These are phyloP conservation scores for Drosophila austrosaltans DNA, from an alignment of 2,888 invertebrate species.

Conservation along the genomic window DNA sequence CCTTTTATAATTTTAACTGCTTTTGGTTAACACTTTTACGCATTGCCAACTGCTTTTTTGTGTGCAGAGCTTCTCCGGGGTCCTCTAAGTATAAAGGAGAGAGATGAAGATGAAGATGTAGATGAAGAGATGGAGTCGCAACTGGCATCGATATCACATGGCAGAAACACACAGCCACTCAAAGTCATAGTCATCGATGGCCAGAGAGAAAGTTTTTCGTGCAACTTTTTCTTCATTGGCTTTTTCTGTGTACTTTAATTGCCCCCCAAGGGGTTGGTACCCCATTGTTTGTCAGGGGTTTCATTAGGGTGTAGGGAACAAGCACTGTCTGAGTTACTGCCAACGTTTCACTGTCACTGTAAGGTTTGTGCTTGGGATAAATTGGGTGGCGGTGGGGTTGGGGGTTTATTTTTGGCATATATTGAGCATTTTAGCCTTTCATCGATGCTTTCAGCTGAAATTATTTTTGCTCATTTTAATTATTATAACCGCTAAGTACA, in stretches of 20 bases:
- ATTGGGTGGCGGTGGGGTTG: not conserved
- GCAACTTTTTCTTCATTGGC: conserved; percentile 64
- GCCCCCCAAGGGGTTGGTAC: conserved; percentile 62
- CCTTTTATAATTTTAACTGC: conserved; percentile 79
- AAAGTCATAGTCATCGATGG: conserved; percentile 77
- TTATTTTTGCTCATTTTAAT: conserved; percentile 79
- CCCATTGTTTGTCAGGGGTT: not conserved
- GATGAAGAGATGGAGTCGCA: conserved; percentile 11
- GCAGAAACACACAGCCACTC: conserved; percentile 39
- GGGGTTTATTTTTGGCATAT: conserved; percentile 44
- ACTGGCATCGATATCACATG: conserved; percentile 73
- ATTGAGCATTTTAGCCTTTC: conserved; percentile 77
- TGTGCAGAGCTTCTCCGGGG: not conserved
- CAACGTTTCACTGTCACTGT: conserved; percentile 19
- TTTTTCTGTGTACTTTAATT: conserved; percentile 74
- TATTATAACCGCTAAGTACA: conserved; percentile 76
- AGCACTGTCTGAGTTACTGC: conserved; percentile 62
- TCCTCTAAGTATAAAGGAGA: conserved; percentile 8
- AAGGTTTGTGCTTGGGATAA: conserved; percentile 8
- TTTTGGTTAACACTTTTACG: conserved; percentile 78
- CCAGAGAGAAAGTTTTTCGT: conserved; percentile 57
- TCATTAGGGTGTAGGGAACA: conserved; percentile 37
- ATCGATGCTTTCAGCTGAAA: conserved; percentile 76
- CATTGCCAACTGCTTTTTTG: conserved; percentile 65
- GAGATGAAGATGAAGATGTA: conserved; percentile 8